phyloP scores from a whole-genome alignment of 2,113 vertebrate genomes.

The Carassius carassius region DNA sequence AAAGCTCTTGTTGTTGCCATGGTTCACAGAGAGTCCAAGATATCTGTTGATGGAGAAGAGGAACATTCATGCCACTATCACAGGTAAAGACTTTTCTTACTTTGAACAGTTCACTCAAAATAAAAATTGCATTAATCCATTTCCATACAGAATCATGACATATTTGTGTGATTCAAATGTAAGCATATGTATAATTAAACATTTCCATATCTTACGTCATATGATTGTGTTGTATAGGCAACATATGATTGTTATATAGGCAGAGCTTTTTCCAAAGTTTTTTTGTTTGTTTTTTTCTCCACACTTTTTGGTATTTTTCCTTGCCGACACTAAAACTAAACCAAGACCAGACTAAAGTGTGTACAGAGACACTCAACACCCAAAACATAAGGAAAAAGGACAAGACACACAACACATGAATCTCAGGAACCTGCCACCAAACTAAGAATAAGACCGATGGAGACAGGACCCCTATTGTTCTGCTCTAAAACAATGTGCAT shows the following conservation, averaged over 20 bases:
- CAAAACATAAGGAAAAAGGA: too few relatives aligned
- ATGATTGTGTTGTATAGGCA: too few relatives aligned
- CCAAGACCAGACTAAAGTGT: too few relatives aligned
- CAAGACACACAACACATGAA: background rate
- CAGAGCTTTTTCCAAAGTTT: too few relatives aligned
- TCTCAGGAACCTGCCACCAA: background rate
- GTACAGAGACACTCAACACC: too few relatives aligned
- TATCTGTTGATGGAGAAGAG: conserved; percentile 87
- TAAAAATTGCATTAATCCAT: background rate
- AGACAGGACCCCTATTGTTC: background rate
- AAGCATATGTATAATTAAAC: too few relatives aligned
- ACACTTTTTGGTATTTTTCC: too few relatives aligned
- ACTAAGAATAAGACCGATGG: background rate
- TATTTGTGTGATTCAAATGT: background rate
- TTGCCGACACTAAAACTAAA: too few relatives aligned
- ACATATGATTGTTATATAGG: too few relatives aligned
- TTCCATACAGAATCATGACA: background rate
- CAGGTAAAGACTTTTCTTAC: conserved; percentile 69
- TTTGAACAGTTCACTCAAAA: background rate
- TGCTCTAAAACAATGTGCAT: too few relatives aligned
- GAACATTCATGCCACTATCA: conserved; percentile 74
- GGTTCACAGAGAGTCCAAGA: conserved; percentile 90
- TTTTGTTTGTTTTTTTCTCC: too few relatives aligned
- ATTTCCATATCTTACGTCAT: too few relatives aligned
- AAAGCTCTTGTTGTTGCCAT: conserved; percentile 84